Conservation (phyloP, 2,888 invertebrate species). For the Eupithecia pulchellata region DNA sequence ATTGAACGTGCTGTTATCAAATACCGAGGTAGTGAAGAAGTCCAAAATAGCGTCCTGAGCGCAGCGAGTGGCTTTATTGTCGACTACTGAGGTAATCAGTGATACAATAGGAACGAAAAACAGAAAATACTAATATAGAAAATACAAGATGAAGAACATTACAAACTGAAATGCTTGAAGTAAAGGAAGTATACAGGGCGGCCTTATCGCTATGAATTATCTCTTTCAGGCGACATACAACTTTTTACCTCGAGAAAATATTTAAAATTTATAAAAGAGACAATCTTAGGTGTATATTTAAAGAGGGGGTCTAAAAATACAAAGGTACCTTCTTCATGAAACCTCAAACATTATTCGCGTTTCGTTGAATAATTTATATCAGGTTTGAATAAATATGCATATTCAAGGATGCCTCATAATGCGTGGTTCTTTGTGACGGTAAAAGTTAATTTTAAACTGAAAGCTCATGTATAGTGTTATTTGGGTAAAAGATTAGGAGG, state of each 20-base stretch:
- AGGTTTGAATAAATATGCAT: neutral
- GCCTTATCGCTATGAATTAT: no score
- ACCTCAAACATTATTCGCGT: neutral
- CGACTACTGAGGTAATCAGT: neutral
- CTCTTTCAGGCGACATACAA: no score
- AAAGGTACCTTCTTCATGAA: neutral
- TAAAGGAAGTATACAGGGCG: no score
- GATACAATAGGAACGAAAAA: neutral
- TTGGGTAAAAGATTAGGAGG: neutral
- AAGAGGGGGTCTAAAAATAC: neutral
- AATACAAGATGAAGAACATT: no score
- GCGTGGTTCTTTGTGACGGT: neutral
- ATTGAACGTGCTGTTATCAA: neutral
- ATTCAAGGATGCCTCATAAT: neutral
- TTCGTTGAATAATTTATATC: slow-evolving; percentile 2
- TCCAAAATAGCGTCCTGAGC: neutral
- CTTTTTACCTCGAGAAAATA: neutral
- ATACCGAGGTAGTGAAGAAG: neutral
- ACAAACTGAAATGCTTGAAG: no score
- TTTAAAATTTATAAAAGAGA: neutral
- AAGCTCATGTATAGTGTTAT: neutral
- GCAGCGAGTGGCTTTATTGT: neutral
- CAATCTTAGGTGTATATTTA: neutral
- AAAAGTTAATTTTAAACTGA: neutral
- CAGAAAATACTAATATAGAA: no score